Percentiles rank a stretch among this genome's conserved stretches.
phyloP scores from a whole-genome alignment of 2,797 vertebrate genomes.

The Artibeus jamaicensis region DNA sequence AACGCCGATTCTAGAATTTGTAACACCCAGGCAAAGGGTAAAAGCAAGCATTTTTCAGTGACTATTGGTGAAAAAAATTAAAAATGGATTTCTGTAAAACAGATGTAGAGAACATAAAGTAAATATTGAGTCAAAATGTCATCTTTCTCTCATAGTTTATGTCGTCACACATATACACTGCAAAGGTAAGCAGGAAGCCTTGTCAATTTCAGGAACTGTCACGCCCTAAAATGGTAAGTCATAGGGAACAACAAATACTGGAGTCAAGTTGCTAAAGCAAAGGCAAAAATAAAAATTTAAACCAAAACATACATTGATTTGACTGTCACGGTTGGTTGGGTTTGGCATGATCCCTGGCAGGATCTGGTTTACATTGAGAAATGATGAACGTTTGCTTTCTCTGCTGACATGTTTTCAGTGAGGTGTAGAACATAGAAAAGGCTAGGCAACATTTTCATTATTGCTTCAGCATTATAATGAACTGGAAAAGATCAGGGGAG shows the following conservation, averaged over 20 bases:
- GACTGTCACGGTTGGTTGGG: slow-evolving; percentile 32
- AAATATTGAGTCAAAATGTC: slow-evolving; percentile 60
- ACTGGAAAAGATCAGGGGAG: slow-evolving; percentile 60
- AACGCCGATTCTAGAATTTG: not conserved
- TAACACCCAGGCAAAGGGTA: slow-evolving; percentile 36
- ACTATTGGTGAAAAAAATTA: not conserved
- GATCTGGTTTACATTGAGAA: slow-evolving; percentile 56
- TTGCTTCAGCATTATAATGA: slow-evolving; percentile 55
- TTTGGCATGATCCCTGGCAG: slow-evolving; percentile 58
- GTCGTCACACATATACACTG: not conserved
- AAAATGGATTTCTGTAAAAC: slow-evolving; percentile 38
- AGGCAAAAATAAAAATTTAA: slow-evolving; percentile 63
- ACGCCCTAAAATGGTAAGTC: slow-evolving; percentile 23
- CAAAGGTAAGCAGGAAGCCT: slow-evolving; percentile 24
- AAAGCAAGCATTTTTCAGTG: not conserved
- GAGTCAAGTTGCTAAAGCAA: slow-evolving; percentile 30
- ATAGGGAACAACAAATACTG: slow-evolving; percentile 22
- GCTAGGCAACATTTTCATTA: slow-evolving; percentile 59
- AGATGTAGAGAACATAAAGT: slow-evolving; percentile 47
- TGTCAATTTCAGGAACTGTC: slow-evolving; percentile 43
- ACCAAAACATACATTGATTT: slow-evolving; percentile 58
- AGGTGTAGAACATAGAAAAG: slow-evolving; percentile 51
- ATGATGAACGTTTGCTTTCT: slow-evolving; percentile 38
- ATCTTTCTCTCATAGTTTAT: slow-evolving; percentile 50
- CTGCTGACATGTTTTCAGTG: slow-evolving; percentile 50